Evolutionary conservation across 2,888 invertebrate species (phyloP).

Genomic region (Carpatolechia fugitivella): DNA sequence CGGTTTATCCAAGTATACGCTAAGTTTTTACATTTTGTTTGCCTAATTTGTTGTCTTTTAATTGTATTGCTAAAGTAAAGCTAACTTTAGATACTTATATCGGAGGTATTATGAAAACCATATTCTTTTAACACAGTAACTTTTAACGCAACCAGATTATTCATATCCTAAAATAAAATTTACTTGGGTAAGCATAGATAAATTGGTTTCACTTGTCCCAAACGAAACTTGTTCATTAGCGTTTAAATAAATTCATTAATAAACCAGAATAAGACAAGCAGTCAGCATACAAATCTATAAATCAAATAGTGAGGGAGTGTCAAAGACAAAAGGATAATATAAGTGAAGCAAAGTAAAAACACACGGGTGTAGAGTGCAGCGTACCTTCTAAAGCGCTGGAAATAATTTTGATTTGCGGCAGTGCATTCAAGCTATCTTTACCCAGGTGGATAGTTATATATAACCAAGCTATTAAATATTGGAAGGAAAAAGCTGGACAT

Average conservation of each 20-base stretch:
- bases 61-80: no score
- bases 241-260: conserved; percentile 79
- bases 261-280: conserved; percentile 67
- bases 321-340: conserved; percentile 71
- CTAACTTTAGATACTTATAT: no score
- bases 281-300: conserved; percentile 74
- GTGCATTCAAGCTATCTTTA: no score
- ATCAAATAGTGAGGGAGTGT: conserved; percentile 78
- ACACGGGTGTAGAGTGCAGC: conserved; percentile 33
- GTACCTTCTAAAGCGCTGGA: conserved; percentile 14
- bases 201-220: conserved; percentile 72
- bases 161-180: conserved; percentile 54
- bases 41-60: no score
- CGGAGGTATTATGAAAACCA: no score
- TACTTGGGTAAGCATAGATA: conserved; percentile 63
- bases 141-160: neutral
- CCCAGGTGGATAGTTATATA: no score
- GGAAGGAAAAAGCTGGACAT: no score
- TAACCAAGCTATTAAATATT: no score
- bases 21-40: no score
- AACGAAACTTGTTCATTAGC: conserved; percentile 76
- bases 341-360: conserved; percentile 40
- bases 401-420: no score
- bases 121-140: no score
- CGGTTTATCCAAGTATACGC: no score